Evolutionary conservation across 2,888 invertebrate species (phyloP).

Genomic region (Mesorhabditis sp.): DNA sequence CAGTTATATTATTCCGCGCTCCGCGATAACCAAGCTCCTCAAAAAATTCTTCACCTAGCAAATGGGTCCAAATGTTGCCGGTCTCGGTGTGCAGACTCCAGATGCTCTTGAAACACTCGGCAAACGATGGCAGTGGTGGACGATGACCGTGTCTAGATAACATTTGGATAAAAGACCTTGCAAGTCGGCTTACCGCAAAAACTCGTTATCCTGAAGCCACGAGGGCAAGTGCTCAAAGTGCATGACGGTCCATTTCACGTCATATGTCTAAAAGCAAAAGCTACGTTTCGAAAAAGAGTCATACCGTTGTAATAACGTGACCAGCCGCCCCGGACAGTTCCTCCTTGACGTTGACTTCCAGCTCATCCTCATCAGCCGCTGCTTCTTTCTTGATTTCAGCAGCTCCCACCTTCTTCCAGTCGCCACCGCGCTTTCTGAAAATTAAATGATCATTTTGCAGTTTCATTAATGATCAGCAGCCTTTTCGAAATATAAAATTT

Average conservation of each 20-base stretch:
- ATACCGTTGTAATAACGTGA: constrained; percentile 36
- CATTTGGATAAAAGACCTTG: background rate
- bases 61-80: constrained; percentile 98
- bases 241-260: constrained; percentile 54
- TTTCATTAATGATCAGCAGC: too few relatives aligned
- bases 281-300: background rate
- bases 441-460: background rate
- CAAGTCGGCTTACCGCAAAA: constrained; percentile 29
- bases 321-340: constrained; percentile 41
- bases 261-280: constrained; percentile 24
- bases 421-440: constrained; percentile 41
- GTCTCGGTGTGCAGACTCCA: constrained; percentile 98
- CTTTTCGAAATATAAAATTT: background rate
- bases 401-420: constrained; percentile 36
- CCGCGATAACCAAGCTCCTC: too few relatives aligned
- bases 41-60: constrained; percentile 64
- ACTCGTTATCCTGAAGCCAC: constrained; percentile 74
- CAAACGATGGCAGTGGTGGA: constrained; percentile 90
- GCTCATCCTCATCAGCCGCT: constrained; percentile 35
- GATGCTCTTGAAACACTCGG: constrained; percentile 95
- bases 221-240: constrained; percentile 80
- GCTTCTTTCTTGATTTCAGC: constrained; percentile 27
- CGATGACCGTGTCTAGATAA: constrained; percentile 72
- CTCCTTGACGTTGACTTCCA: constrained; percentile 45
- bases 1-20: too few relatives aligned